Conservation (phyloP, 1,140 invertebrate genomes). For the Scaptomyza hsui region DNA sequence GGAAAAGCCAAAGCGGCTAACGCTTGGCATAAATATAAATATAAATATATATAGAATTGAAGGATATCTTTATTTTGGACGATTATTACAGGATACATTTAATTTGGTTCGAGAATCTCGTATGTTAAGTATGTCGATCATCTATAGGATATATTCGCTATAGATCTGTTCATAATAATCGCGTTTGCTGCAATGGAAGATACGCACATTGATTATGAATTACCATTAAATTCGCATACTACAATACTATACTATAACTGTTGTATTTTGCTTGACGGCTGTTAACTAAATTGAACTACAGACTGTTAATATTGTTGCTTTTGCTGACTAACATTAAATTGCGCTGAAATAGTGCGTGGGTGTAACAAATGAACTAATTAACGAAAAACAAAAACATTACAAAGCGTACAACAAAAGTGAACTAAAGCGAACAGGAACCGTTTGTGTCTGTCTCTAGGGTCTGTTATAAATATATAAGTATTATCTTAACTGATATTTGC, state of each 20-base stretch:
- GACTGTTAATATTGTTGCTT: constrained; percentile 48
- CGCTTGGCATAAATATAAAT: constrained; percentile 41
- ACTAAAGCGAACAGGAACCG: constrained; percentile 66
- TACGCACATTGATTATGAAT: constrained; percentile 49
- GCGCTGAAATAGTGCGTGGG: constrained; percentile 60
- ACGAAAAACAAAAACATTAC: constrained; percentile 61
- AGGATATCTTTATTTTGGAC: constrained; percentile 60
- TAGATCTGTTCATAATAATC: constrained; percentile 77
- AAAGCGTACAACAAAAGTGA: constrained; percentile 65
- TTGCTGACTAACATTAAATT: constrained; percentile 44
- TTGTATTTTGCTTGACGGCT: constrained; percentile 22
- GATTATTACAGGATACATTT: constrained; percentile 46
- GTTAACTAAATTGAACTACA: constrained; percentile 56
- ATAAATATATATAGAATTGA: constrained; percentile 51
- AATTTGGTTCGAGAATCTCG: constrained; percentile 33
- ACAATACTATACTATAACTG: constrained; percentile 4
- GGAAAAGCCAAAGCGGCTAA: constrained; percentile 46
- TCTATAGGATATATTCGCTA: constrained; percentile 77
- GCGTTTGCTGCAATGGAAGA: constrained; percentile 81
- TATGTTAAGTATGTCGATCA: constrained; percentile 41
- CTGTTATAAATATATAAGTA: constrained; percentile 11
- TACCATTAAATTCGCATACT: constrained; percentile 32
- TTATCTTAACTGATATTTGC: constrained; percentile 34
- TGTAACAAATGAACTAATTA: constrained; percentile 75
- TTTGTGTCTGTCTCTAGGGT: constrained; percentile 49